Base-by-base conservation (phyloP, 2,797 vertebrate genomes). In the Helarctos malayanus region DNA sequence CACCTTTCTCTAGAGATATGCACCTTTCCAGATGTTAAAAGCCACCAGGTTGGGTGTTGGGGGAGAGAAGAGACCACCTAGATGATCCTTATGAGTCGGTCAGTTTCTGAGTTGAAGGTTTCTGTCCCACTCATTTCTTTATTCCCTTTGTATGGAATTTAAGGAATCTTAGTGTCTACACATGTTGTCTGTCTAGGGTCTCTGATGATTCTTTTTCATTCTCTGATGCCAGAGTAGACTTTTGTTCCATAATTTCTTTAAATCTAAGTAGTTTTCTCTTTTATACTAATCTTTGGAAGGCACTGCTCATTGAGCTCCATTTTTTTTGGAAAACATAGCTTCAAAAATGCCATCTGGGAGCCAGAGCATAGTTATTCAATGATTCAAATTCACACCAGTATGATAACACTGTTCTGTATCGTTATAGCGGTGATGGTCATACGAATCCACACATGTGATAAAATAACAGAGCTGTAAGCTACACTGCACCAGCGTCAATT, bases 41-140 rank as follows among this genome's bases (percentile, higher is more conserved):
- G 32, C 18, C 9, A 32, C 27, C 13, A 29, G 19, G 6, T 12
- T 61, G 15, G 2, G 12, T 18, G 16, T 16, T 86, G 15, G 8
- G 0, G n/a, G 73, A 19, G 1, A 63, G 32, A 52, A 5, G 2
- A 9, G 3, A 4, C 63, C 56, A 38, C 13, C 10, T 19, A 15
- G 1, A 18, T n/a, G 54, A 35, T 54, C 16, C 54, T 83, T 14
- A 13, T 2, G 3, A 15, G 5, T 5, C 38, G 38, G n/a, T n/a
- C 14, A 21, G 29, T 52, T 73, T 79, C 61, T 15, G 11, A 91
- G 6, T 19, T 29, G 52, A 65, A 32, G 16, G 2, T 54, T 38
- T 88, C 3, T 32, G 3, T 14, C 1, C 29, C 21, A 19, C 13
- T 78, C 35, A 13, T 56, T 57, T 27, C 3, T 54, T 89, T 27